Evolutionary conservation across 2,888 invertebrate species (phyloP).

Genomic region (Penaeus monodon): DNA sequence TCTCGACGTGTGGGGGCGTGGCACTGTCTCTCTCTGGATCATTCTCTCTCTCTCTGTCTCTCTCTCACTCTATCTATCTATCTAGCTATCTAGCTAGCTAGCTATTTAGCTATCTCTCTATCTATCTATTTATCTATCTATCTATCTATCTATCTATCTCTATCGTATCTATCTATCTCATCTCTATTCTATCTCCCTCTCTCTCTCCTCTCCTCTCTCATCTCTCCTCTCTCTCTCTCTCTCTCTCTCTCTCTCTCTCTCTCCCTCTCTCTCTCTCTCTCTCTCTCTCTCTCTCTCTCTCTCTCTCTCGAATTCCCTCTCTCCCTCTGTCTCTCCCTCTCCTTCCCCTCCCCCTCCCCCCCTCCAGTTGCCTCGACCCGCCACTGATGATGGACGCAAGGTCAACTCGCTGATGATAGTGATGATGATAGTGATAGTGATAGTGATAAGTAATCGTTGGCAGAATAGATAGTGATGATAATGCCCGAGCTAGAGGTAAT

Average conservation of each 20-base stretch:
- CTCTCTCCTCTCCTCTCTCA: too few species aligned
- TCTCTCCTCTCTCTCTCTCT: not conserved
- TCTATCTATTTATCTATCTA: too few species aligned
- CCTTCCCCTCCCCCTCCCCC: not conserved
- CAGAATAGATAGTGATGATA: not conserved
- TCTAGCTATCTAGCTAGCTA: too few species aligned
- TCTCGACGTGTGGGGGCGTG: too few species aligned
- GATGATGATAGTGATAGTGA: constrained; percentile 42
- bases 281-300: too few species aligned
- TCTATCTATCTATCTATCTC: too few species aligned
- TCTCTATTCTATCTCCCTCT: not conserved
- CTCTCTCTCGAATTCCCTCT: not conserved
- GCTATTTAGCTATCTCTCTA: too few species aligned
- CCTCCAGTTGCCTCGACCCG: constrained; percentile 5
- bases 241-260: not conserved
- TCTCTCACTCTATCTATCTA: too few species aligned
- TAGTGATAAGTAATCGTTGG: constrained; percentile 47
- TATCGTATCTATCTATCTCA: not conserved
- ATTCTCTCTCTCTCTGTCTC: too few species aligned
- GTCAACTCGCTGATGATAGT: constrained; percentile 40
- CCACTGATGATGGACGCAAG: constrained; percentile 13
- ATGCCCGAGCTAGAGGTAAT: too few species aligned
- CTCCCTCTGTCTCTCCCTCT: constrained; percentile 1
- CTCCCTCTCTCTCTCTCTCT: too few species aligned
- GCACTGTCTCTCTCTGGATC: too few species aligned